Evolutionary conservation across 2,888 invertebrate species (phyloP), one percentile per base, ranked within the genome.

Genomic region (Agonopterix heracliana): DNA sequence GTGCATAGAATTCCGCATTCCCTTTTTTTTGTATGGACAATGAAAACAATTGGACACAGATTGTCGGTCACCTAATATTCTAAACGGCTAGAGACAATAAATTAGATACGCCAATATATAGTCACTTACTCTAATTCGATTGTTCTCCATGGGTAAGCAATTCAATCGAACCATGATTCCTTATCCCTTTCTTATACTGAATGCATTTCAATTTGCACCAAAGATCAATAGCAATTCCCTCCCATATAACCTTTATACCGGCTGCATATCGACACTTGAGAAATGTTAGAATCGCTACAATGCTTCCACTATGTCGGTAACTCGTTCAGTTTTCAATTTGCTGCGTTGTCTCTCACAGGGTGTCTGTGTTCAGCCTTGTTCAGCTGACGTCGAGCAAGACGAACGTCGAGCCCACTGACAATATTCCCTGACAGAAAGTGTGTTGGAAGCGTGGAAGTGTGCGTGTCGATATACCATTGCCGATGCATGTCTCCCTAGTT

Each of bases 281-380:
- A 41, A 46, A 11, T n/a, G 46, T 40, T 40, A 7, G 38, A 11
- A 45, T n/a, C 17, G 17, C 40, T 17, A 11, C 41, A 46, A 38
- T 34, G 10, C 10, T 36, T 47, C 42, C 45, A 41, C 47, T 17
- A 46, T 12, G 34, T 13, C 49, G 46, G 53, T 57, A 55, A 62
- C 63, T 65, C 64, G 67, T 72, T 69, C 67, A 61, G 64, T 69
- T 72, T 72, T 72, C 72, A 72, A 72, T 72, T 70, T 63, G 60
- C 62, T 54, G 57, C 59, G 54, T 60, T 64, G 66, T 63, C 63
- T 58, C 64, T 58, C 61, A 51, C 59, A 59, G 63, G 64, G 54
- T 43, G 59, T 59, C 26, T 5, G 26, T 26, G 26, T 26, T 26
- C 17, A 17, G 17, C 17, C 17, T 17, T 17, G 17, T 17, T 60